Evolutionary conservation across 2,113 vertebrate genomes (phyloP), one percentile per base, ranked within the genome.

Genomic region (Nymphicus hollandicus): DNA sequence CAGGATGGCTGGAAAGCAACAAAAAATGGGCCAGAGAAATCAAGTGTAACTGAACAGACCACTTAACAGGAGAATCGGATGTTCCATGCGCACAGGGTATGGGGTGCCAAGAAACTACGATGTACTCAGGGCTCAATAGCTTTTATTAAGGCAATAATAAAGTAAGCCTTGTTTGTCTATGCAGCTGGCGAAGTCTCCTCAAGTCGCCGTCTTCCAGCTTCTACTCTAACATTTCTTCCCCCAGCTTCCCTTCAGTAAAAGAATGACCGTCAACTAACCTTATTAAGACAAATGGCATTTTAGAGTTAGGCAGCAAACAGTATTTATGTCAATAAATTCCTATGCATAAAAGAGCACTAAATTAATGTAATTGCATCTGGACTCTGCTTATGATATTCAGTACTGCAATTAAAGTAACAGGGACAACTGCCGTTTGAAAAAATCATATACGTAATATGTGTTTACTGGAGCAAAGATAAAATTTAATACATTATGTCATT

Each of bases 81-180:
- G 96, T 95, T 97, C 97, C 88, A 46, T 4, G 83, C 88, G 68
- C 95, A 13, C 70, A 65, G 93, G 83, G 88, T 82, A 78, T 0
- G 85, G 89, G 74, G 60, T 88, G 92, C 98, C 97, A 98, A 97
- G 98, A 96, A 98, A 94, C 96, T 97, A 93, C 97, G 97, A 94
- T 98, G 96, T 97, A 86, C 97, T 93, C 94, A 73, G 81, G 80
- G 95, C 96, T 98, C 97, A 98, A 97, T 96, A 96, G 98, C 97
- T 97, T 97, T 97, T 98, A 97, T 97, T 97, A 96, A 98, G 95
- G 98, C 97, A 98, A 97, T 98, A 96, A 98, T 98, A 98, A 98
- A 98, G 97, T 97, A 96, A 97, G 98, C 97, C 95, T 98, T 98
- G 98, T 98, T 98, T 97, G 90, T 96, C 95, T 95, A 81, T 97